Evolutionary conservation across 35 echinoderm and acorn worm genomes (phyloP).

Genomic region (Chiridota heheva): DNA sequence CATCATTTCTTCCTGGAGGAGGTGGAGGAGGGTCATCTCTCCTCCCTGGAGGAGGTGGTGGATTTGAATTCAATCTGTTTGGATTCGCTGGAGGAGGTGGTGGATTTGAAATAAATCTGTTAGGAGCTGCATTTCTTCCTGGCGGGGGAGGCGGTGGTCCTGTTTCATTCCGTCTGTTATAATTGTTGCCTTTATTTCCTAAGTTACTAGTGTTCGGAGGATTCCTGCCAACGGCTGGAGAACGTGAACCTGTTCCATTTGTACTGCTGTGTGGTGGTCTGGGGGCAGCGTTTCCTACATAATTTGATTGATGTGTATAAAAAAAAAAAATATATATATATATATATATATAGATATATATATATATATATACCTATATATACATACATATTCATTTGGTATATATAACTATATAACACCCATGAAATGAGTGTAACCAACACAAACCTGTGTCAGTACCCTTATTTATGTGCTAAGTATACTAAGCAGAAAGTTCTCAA

Average conservation of each 20-base stretch:
- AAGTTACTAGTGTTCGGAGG: not conserved
- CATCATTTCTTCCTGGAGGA: not conserved
- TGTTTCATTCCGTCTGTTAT: not conserved
- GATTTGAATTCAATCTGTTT: constrained; percentile 20
- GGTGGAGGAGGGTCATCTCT: constrained; percentile 31
- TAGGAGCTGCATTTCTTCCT: not conserved
- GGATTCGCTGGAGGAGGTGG: constrained; percentile 51
- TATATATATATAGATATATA: no score
- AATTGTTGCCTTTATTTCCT: not conserved
- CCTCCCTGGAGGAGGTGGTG: constrained; percentile 55
- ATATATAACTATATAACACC: no score
- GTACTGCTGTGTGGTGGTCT: not conserved
- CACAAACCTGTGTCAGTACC: no score
- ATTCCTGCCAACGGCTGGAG: constrained; percentile 26
- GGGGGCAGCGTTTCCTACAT: not conserved
- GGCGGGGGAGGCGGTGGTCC: constrained; percentile 44
- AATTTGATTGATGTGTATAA: not conserved
- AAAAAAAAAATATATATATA: no score
- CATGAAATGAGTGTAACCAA: no score
- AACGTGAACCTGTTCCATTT: constrained; percentile 36
- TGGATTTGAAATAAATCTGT: constrained; percentile 15
- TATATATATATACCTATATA: no score
- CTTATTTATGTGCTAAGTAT: no score
- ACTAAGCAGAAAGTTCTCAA: no score
- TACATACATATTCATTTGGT: no score